These are phyloP conservation scores for Drosophila obscura DNA, from an alignment of 1,140 invertebrate species.

Conservation along the genomic window DNA sequence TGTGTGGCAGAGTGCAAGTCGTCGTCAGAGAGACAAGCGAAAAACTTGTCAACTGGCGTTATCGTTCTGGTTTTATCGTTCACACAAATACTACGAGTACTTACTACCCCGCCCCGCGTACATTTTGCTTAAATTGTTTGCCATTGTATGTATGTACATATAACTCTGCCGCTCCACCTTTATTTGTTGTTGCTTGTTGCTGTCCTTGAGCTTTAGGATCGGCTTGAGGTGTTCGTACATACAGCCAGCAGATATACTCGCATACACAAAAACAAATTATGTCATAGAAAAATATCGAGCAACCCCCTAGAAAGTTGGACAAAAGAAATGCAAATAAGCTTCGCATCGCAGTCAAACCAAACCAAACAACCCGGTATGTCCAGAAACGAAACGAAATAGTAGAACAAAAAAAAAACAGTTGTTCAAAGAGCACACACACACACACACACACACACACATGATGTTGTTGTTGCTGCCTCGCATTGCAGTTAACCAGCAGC, in stretches of 20 bases:
- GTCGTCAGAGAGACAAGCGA: slow-evolving; percentile 29
- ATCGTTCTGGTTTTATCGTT: slow-evolving; percentile 65
- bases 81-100: slow-evolving; percentile 17
- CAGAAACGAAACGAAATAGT: background rate
- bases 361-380: slow-evolving; percentile 1
- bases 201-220: slow-evolving; percentile 68
- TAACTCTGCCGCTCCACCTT: background rate
- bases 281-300: slow-evolving; percentile 47
- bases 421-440: slow-evolving; percentile 70
- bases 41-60: slow-evolving; percentile 56
- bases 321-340: slow-evolving; percentile 73
- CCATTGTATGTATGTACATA: slow-evolving; percentile 31
- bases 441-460: slow-evolving; percentile 12
- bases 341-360: background rate
- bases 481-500: slow-evolving; percentile 18
- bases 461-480: slow-evolving; percentile 29
- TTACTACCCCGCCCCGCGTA: too few relatives aligned
- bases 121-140: slow-evolving; percentile 31
- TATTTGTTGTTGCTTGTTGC: slow-evolving; percentile 27
- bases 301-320: slow-evolving; percentile 48
- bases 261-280: slow-evolving; percentile 33
- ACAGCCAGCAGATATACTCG: too few relatives aligned
- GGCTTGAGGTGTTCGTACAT: background rate
- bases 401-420: slow-evolving; percentile 43
- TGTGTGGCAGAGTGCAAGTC: slow-evolving; percentile 54